A percentile compares a stretch with the other conserved stretches of the same genome.
Evolutionary conservation across 2,113 vertebrate species (phyloP).

Genomic region (Dolichotis patagonum): DNA sequence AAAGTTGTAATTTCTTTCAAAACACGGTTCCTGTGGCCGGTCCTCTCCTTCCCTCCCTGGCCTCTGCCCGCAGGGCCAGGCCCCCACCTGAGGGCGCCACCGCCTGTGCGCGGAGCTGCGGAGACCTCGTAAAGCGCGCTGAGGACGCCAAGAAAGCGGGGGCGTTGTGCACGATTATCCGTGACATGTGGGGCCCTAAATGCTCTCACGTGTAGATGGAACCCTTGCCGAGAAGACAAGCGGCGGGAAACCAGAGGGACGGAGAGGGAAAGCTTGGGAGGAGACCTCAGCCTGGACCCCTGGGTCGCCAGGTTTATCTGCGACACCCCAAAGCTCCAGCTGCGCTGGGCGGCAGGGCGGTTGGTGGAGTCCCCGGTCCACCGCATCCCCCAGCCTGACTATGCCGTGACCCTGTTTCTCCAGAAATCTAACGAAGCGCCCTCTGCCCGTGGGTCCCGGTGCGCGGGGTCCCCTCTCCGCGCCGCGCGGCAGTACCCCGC

Average conservation of each 20-base stretch:
- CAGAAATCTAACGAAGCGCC: constrained; percentile 56
- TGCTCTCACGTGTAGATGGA: constrained; percentile 38
- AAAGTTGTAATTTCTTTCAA: neutral
- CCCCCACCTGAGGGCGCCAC: constrained; percentile 54
- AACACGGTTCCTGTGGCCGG: neutral
- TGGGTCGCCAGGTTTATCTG: neutral
- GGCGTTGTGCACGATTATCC: constrained; percentile 51
- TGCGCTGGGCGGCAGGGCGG: neutral
- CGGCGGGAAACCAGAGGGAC: neutral
- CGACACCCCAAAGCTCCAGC: neutral
- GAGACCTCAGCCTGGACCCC: neutral
- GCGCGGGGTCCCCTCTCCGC: neutral
- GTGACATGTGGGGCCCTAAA: neutral
- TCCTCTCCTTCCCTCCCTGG: neutral
- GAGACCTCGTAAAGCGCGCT: neutral
- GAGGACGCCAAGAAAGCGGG: neutral
- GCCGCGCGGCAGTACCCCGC: neutral
- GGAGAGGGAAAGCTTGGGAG: neutral
- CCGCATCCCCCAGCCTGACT: constrained; percentile 54
- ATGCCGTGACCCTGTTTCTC: constrained; percentile 55
- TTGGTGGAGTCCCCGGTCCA: neutral
- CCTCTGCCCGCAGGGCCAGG: neutral
- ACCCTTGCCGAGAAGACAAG: neutral
- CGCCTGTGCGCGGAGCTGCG: neutral
- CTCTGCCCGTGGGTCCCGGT: neutral